Base-by-base conservation (phyloP, 2,113 vertebrate species). In the Poecile atricapillus region DNA sequence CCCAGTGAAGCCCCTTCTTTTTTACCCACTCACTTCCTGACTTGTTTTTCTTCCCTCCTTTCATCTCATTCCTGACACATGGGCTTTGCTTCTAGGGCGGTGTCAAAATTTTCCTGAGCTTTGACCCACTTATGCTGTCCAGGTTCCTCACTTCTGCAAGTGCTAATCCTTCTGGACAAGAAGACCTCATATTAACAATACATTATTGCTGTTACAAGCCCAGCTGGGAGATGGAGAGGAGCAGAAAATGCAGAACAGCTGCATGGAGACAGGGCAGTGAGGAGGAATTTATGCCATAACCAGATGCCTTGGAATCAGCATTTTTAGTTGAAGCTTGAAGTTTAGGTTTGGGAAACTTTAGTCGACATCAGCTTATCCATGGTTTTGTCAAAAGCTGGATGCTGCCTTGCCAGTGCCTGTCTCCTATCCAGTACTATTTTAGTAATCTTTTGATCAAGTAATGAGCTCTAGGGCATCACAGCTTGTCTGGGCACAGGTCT, bases 61-160 rank as follows among this genome's bases (percentile, higher is more conserved):
- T n/a, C 24, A 39, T 47, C 52, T 64, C 15, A 49, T 64, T 23
- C n/a, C 33, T 5, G 0, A 0, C n/a, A 53, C 37, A 39, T 0
- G 0, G n/a, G 35, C 18, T 47, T 49, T 63, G 18, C 1, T 4
- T 63, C 35, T 30, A 64, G 43, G 28, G 23, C 0, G 0, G 7
- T 41, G 27, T 59, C 30, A 33, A 22, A 59, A 50, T 65, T 89
- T 92, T 75, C 46, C 59, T 47, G 28, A 78, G n/a, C 17, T 81
- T 77, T 70, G 68, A 91, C 63, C 37, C 2, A 4, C 77, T 81
- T 78, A 43, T 53, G 25, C 23, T 62, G 31, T 10, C 49, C 33
- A 56, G 19, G 3, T 67, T 81, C 55, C 44, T 69, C 9, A 15
- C 17, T 91, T 46, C 46, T 27, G 16, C 23, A 50, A 17, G 22